These are phyloP conservation scores for Cosmorhoe ocellata DNA, from an alignment of 2,888 invertebrate species.

Conservation along the genomic window DNA sequence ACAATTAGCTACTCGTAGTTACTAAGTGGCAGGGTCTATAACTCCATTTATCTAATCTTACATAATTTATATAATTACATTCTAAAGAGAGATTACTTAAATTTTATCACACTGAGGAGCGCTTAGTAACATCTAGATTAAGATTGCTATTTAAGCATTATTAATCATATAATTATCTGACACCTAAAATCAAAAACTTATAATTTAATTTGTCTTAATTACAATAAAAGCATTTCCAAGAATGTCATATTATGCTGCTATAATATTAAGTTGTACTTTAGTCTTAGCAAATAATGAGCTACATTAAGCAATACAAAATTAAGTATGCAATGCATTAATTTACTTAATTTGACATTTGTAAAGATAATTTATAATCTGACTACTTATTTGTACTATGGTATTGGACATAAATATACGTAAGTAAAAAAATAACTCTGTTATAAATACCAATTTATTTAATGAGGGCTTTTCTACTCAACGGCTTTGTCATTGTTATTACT, in stretches of 20 bases:
- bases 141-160: neutral
- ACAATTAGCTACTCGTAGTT: too few relatives aligned
- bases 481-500: too few relatives aligned
- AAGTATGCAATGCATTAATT: neutral
- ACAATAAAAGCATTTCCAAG: constrained; percentile 1
- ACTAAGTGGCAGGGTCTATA: too few relatives aligned
- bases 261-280: constrained; percentile 2
- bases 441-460: too few relatives aligned
- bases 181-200: neutral
- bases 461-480: too few relatives aligned
- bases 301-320: neutral
- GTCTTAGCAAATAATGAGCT: neutral
- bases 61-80: neutral
- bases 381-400: too few relatives aligned
- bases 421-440: too few relatives aligned
- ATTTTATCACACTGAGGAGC: constrained; percentile 6
- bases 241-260: neutral
- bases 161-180: neutral
- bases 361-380: too few relatives aligned
- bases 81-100: constrained; percentile 3
- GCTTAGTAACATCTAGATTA: neutral
- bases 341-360: too few relatives aligned
- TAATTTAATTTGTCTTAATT: neutral
- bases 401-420: too few relatives aligned
- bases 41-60: too few relatives aligned